phyloP scores from a whole-genome alignment of 2,888 invertebrate genomes.

The Tubiluchus corallicola region DNA sequence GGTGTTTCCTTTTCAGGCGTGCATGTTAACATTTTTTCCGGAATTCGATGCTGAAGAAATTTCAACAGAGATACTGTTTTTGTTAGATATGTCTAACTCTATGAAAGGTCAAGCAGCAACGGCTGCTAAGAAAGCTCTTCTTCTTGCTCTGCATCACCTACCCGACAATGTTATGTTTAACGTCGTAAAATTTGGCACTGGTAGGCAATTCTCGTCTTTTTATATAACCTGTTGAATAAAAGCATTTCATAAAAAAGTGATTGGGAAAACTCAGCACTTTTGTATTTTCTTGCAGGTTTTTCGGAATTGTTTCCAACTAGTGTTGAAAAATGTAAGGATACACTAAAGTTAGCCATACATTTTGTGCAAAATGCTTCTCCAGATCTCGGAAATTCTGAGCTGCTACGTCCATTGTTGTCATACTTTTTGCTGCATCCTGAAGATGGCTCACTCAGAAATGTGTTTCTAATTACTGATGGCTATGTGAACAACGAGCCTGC shows the following conservation, averaged over 20 bases:
- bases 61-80: constrained; percentile 23
- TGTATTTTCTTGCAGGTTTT: constrained; percentile 17
- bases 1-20: constrained; percentile 25
- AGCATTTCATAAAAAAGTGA: constrained; percentile 7
- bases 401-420: too few species aligned
- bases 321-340: too few species aligned
- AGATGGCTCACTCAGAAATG: too few species aligned
- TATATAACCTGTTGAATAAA: background rate
- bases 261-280: background rate
- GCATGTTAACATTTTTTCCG: constrained; percentile 32
- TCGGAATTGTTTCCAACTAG: constrained; percentile 21
- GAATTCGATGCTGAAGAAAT: constrained; percentile 26
- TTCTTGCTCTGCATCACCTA: constrained; percentile 24
- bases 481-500: too few species aligned
- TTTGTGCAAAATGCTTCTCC: too few species aligned
- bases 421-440: too few species aligned
- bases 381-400: too few species aligned
- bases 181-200: constrained; percentile 29
- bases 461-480: too few species aligned
- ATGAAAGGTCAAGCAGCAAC: constrained; percentile 23
- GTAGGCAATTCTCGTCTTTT: background rate
- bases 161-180: constrained; percentile 28
- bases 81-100: constrained; percentile 31
- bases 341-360: too few species aligned
- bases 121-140: constrained; percentile 24